Base-by-base conservation (phyloP, 30 jellyfish, hydroid and myxozoan genomes). In the Phacellophora camtschatica region DNA sequence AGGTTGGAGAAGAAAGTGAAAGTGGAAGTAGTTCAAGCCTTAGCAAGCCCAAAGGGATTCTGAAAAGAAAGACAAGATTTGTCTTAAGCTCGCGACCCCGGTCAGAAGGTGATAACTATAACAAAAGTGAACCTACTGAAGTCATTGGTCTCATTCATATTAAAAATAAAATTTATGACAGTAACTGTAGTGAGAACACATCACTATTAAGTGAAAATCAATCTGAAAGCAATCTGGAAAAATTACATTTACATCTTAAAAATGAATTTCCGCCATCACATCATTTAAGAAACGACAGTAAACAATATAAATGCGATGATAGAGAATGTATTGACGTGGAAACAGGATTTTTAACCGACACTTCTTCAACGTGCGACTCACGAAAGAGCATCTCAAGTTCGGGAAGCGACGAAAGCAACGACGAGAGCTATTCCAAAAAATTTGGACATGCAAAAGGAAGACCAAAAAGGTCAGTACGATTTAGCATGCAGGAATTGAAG, bases 1-100 rank as follows among this genome's bases (percentile, higher is more conserved):
- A 83, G 23, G 87, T 71, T 12, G 87, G 79, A 6, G 95, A 71
- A 5, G 95, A 83, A 73, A 83, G 95, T 28, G 95, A 83, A 35
- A 55, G 82, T 12, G 95, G 83, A 8, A 68, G 85, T 45, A 25
- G 61, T 10, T 27, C 81, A 15, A 83, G 82, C 29, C 59, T 51
- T 34, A 59, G 86, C 23, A 83, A 83, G 35, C 90, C 82, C 0
- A 83, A 71, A 70, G 87, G 95, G 1, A 83, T 83, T 7, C 58
- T 83, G 58, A 83, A 83, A 55, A 48, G 95, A 55, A 83, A 64
- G 30, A 62, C 27, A 51, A 58, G 18, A 55, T 68, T 69, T 63
- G 54, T 83, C 20, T 42, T 66, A 18, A 58, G 77, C 63, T 59
- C 82, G 27, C 29, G 95, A 37, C 87, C 84, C 63, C 39, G 67